These are phyloP conservation scores for Procambarus clarkii DNA, from an alignment of 1,140 invertebrate genomes.

Conservation along the genomic window DNA sequence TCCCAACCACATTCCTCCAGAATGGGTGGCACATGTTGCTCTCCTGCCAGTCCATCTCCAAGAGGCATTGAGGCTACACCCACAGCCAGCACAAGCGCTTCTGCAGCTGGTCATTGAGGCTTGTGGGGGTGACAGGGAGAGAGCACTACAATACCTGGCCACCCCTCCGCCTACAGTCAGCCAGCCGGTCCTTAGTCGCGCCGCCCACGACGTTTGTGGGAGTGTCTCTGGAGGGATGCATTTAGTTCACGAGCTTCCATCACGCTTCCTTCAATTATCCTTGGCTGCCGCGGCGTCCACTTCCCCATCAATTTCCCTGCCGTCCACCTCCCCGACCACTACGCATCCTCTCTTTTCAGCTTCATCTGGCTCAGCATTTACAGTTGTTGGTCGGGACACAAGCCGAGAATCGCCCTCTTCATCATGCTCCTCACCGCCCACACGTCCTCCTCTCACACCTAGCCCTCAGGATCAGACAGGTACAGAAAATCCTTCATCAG, in stretches of 20 bases:
- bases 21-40: conserved; percentile 41
- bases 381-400: conserved; percentile 13
- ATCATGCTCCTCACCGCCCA: conserved; percentile 48
- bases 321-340: not conserved
- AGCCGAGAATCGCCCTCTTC: conserved; percentile 44
- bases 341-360: conserved; percentile 36
- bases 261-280: conserved; percentile 55
- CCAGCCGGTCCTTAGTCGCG: conserved; percentile 14
- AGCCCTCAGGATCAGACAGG: conserved; percentile 4
- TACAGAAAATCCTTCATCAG: not conserved
- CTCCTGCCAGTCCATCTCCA: conserved; percentile 49
- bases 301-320: not conserved
- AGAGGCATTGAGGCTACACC: conserved; percentile 40
- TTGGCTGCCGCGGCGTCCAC: conserved; percentile 34
- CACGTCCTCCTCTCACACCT: conserved; percentile 16
- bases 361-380: conserved; percentile 47
- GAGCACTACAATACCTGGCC: conserved; percentile 51
- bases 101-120: conserved; percentile 58
- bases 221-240: conserved; percentile 3
- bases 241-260: conserved; percentile 42
- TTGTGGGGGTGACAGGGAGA: conserved; percentile 41
- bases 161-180: conserved; percentile 2
- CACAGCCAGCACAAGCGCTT: conserved; percentile 43
- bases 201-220: conserved; percentile 5
- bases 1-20: conserved; percentile 36